A percentile compares a stretch with the other conserved stretches of the same genome.
Evolutionary conservation across 2,113 vertebrate genomes (phyloP).

Genomic region (Crotalus horridus): DNA sequence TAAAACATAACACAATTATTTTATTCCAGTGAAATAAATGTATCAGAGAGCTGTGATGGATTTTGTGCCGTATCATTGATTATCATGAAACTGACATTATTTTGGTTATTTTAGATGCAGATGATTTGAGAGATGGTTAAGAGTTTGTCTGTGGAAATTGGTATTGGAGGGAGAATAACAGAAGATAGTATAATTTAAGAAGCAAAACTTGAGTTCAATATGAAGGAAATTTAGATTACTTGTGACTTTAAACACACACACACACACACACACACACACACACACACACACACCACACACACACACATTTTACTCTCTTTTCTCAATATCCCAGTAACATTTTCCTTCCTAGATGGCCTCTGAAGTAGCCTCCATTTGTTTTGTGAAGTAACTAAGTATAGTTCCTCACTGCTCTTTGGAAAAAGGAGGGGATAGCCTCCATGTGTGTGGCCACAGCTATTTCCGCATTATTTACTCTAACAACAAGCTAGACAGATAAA

Average conservation of each 20-base stretch:
- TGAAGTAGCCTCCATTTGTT: neutral
- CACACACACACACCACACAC: neutral
- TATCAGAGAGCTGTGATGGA: neutral
- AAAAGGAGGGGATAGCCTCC: neutral
- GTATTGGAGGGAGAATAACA: neutral
- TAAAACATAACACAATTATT: neutral
- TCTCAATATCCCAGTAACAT: neutral
- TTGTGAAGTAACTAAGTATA: neutral
- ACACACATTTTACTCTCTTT: neutral
- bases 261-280: neutral
- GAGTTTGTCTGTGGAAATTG: neutral
- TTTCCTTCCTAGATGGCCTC: neutral
- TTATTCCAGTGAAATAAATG: neutral
- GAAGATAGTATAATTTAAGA: neutral
- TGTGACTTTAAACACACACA: neutral
- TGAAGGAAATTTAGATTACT: neutral
- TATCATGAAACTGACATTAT: neutral
- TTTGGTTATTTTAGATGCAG: neutral
- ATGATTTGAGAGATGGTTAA: neutral
- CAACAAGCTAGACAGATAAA: slow-evolving; percentile 19
- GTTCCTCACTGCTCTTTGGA: neutral
- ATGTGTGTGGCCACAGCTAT: neutral
- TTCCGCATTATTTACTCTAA: slow-evolving; percentile 15
- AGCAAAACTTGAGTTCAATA: neutral
- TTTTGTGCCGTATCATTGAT: neutral